Conservation (phyloP, 2,113 vertebrate species). For the Taxidea taxus region DNA sequence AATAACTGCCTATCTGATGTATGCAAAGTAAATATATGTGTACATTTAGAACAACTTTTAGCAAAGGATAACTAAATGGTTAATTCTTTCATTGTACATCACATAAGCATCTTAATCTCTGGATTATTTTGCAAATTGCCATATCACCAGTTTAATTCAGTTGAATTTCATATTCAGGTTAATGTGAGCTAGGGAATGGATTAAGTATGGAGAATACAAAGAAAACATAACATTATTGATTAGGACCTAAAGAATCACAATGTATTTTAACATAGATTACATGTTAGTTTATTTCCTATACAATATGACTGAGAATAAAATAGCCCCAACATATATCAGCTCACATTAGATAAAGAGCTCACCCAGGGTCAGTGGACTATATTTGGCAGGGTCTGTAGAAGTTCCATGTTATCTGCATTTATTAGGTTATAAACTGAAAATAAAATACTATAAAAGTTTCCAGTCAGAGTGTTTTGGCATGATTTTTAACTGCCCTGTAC, state of each 20-base stretch:
- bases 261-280: background rate
- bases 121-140: background rate
- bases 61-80: background rate
- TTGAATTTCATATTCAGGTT: background rate
- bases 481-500: slow-evolving; percentile 5
- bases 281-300: background rate
- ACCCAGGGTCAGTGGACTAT: background rate
- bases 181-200: background rate
- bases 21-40: background rate
- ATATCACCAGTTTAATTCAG: background rate
- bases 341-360: background rate
- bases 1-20: background rate
- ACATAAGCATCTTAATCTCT: background rate
- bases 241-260: background rate
- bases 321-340: background rate
- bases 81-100: background rate
- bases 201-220: background rate
- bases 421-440: slow-evolving; percentile 48
- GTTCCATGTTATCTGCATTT: slow-evolving; percentile 16
- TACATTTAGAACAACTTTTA: background rate
- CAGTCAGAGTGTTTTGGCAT: background rate
- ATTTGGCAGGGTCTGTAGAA: background rate
- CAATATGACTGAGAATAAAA: slow-evolving; percentile 20
- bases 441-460: slow-evolving; percentile 10
- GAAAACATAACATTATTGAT: background rate